Evolutionary conservation across 2,888 invertebrate species (phyloP), one percentile per base, ranked within the genome.

Genomic region (Cabera pusaria): DNA sequence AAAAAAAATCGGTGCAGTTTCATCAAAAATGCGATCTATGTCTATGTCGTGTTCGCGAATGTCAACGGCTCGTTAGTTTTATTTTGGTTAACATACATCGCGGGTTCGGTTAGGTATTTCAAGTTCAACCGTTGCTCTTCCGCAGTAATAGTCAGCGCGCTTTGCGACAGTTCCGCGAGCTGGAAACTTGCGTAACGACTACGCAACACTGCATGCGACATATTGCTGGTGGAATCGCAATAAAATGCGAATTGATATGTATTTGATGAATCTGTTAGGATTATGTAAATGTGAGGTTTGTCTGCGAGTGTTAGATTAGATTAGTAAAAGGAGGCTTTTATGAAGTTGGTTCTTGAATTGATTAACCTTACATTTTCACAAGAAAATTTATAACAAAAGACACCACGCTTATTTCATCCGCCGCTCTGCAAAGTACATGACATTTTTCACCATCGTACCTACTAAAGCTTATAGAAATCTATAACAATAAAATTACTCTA

Each of bases 1-100:
- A 51, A 44, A 39, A 51, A 44, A 39, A 38, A 28, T 27, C 19
- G 10, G 28, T 37, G 42, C 37, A 43, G 28, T 36, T 43, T 37
- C 28, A 10, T 37, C 32, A 33, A 33, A 36, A 37, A 29, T 14
- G 14, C 32, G 28, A 33, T 19, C 27, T 27, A 22, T 4, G 4
- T 9, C n/a, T n/a, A 31, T 25, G 21, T 29, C 22, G 7, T 14
- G 16, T 22, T 29, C 9, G 28, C 28, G 29, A 41, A 41, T 25
- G 17, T 24, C 18, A 32, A 6, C 4, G 3, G 9, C 6, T 0
- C 22, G n/a, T 8, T 14, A 23, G 1, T 16, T 17, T 17, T 1
- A 11, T 21, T 10, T 6, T 17, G 7, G 7, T 1, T 19, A 5
- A n/a, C 17, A 20, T 34, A 37, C 44, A 48, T 44, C 11, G 40